A percentile compares a stretch with the other conserved stretches of the same genome.
phyloP scores from a whole-genome alignment of 2,888 invertebrate genomes.

The Phanerotoma sp. region DNA sequence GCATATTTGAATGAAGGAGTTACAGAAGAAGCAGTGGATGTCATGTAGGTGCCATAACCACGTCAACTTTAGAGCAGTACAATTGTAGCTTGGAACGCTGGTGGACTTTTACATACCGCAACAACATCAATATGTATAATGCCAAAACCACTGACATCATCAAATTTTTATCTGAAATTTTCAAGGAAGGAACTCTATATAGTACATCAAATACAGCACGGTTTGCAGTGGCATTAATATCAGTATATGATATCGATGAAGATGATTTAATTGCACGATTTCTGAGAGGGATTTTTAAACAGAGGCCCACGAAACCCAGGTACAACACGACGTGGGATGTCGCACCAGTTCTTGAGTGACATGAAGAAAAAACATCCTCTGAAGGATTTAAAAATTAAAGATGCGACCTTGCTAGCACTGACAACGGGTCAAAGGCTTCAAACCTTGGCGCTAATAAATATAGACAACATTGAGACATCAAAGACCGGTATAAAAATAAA shows the following conservation, averaged over 20 bases:
- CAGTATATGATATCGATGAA: slow-evolving; percentile 8
- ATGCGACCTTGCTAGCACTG: slow-evolving; percentile 27
- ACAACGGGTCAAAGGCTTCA: slow-evolving; percentile 31
- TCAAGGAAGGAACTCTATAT: slow-evolving; percentile 21
- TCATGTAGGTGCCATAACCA: slow-evolving; percentile 31
- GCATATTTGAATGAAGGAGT: slow-evolving; percentile 8
- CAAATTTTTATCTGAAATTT: slow-evolving; percentile 22
- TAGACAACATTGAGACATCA: slow-evolving; percentile 18
- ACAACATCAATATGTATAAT: not conserved
- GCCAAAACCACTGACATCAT: slow-evolving; percentile 8
- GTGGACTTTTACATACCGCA: slow-evolving; percentile 26
- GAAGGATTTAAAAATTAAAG: not conserved
- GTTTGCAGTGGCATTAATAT: slow-evolving; percentile 25
- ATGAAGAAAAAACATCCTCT: not conserved
- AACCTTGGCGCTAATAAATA: slow-evolving; percentile 26
- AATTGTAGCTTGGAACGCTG: slow-evolving; percentile 30
- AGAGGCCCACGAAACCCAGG: slow-evolving; percentile 10
- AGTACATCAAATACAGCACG: slow-evolving; percentile 26
- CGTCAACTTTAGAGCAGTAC: slow-evolving; percentile 34
- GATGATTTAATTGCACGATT: slow-evolving; percentile 12
- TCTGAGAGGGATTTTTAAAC: slow-evolving; percentile 18
- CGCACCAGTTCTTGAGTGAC: not conserved
- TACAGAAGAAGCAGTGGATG: slow-evolving; percentile 18
- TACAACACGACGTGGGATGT: slow-evolving; percentile 23
- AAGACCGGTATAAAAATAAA: slow-evolving; percentile 14